Percentiles rank a stretch among this genome's conserved stretches.
Evolutionary conservation across 1,140 invertebrate species (phyloP).

Genomic region (Lamellibrachia luymesi): DNA sequence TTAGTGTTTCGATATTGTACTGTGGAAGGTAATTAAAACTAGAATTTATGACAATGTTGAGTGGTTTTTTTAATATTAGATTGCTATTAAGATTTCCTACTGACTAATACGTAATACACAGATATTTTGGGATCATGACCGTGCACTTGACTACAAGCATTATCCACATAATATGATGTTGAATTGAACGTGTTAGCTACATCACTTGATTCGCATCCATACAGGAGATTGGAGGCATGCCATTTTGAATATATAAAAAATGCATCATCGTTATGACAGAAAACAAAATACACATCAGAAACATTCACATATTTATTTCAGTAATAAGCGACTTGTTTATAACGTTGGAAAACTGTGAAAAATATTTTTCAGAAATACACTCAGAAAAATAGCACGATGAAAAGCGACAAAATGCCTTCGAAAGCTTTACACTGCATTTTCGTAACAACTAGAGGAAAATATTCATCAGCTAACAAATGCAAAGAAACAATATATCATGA

Average conservation of each 20-base stretch:
- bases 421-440: background rate
- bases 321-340: background rate
- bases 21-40: background rate
- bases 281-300: background rate
- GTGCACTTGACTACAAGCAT: background rate
- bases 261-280: background rate
- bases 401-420: background rate
- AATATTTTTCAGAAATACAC: background rate
- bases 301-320: background rate
- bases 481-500: background rate
- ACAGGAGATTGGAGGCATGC: background rate
- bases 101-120: no score
- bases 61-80: background rate
- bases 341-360: no score
- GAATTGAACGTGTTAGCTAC: background rate
- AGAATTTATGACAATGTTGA: background rate
- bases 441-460: background rate
- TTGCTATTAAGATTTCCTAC: no score
- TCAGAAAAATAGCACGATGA: background rate
- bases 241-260: background rate
- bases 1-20: slow-evolving; percentile 5
- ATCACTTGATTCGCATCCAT: background rate
- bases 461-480: background rate
- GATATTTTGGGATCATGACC: background rate
- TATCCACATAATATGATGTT: background rate